phyloP scores from a whole-genome alignment of 2,888 invertebrate species.

The Thyatira batis region DNA sequence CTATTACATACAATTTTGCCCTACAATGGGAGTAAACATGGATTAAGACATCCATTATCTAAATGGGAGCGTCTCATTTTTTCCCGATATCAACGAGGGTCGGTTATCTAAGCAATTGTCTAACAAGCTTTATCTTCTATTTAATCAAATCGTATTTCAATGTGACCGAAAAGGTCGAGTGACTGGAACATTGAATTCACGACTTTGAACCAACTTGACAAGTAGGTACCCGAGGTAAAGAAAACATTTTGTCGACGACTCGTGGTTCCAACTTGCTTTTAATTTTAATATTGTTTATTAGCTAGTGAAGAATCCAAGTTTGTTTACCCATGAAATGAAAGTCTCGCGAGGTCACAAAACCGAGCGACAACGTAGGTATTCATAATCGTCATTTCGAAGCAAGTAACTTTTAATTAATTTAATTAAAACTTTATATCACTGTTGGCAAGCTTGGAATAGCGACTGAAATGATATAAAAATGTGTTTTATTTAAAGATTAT shows the following conservation, averaged over 20 bases:
- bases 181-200: not conserved
- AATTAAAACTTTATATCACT: conserved; percentile 34
- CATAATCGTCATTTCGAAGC: conserved; percentile 9
- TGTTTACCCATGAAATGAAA: not conserved
- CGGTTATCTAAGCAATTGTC: not conserved
- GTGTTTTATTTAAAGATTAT: not conserved
- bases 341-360: not conserved
- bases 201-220: not conserved
- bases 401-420: conserved; percentile 38
- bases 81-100: not conserved
- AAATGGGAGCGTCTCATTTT: not conserved
- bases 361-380: not conserved
- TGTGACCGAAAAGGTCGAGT: not conserved
- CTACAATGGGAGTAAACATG: not conserved
- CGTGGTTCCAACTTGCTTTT: not conserved
- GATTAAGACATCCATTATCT: not conserved
- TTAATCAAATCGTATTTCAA: conserved; percentile 1
- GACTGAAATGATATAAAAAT: conserved; percentile 11
- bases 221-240: not conserved
- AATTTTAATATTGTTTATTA: not conserved
- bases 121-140: not conserved
- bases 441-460: not conserved
- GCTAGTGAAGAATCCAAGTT: not conserved
- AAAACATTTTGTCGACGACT: not conserved
- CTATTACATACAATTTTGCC: not conserved